Conservation (phyloP, 2,888 invertebrate species). For the Cantharis rustica region DNA sequence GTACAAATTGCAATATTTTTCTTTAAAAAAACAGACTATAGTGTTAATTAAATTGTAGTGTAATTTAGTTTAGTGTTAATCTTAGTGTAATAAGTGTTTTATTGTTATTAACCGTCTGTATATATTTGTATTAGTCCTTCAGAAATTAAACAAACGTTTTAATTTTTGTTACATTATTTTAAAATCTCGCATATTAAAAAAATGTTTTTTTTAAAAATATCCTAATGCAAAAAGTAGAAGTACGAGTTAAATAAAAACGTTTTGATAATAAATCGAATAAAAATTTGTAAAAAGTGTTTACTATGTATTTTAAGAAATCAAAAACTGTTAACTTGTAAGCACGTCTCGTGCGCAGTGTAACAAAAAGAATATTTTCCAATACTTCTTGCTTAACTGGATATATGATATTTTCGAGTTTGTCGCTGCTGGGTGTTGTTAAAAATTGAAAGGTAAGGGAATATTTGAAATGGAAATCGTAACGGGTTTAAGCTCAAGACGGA, state of each 20-base stretch:
- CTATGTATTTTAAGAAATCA: slow-evolving; percentile 6
- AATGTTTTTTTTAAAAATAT: too few species aligned
- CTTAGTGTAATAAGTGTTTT: too few species aligned
- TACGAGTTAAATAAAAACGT: neutral
- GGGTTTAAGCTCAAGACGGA: slow-evolving; percentile 1
- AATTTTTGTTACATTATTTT: too few species aligned
- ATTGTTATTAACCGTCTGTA: too few species aligned
- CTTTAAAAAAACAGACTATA: too few species aligned
- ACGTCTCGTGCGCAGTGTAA: slow-evolving; percentile 31
- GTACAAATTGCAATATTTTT: too few species aligned
- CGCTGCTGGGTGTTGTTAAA: slow-evolving; percentile 19
- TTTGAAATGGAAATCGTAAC: slow-evolving; percentile 15
- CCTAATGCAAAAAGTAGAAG: neutral
- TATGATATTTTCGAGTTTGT: slow-evolving; percentile 24
- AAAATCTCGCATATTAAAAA: too few species aligned
- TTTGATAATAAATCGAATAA: neutral
- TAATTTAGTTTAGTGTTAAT: too few species aligned
- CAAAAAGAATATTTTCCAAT: slow-evolving; percentile 18
- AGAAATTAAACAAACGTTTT: too few species aligned
- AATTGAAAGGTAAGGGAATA: slow-evolving; percentile 20
- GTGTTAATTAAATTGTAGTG: too few species aligned
- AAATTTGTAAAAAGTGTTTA: neutral
- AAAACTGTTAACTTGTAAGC: slow-evolving; percentile 26
- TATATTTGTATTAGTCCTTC: too few species aligned
- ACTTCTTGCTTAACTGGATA: slow-evolving; percentile 22